A percentile compares a stretch with the other conserved stretches of the same genome.
phyloP scores from a whole-genome alignment of 2,797 vertebrate species.

The Nannoperca australis region DNA sequence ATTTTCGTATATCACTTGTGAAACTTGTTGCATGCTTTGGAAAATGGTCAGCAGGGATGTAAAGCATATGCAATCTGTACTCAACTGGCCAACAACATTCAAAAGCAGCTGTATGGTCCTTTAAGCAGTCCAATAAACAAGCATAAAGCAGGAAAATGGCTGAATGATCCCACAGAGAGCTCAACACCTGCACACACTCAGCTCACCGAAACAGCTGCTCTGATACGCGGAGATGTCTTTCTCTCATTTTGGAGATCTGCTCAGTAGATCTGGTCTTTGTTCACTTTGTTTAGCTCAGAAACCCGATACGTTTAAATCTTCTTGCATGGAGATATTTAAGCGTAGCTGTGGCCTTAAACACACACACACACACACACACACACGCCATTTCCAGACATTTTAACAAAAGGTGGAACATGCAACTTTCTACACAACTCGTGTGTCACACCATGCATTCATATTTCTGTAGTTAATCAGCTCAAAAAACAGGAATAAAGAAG shows the following conservation, averaged over 20 bases:
- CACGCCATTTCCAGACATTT: neutral
- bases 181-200: conserved; percentile 54
- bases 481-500: neutral
- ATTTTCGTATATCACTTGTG: neutral
- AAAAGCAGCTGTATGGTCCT: conserved; percentile 41
- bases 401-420: no score
- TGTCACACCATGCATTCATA: neutral
- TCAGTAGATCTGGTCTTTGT: conserved; percentile 5
- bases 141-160: conserved; percentile 44
- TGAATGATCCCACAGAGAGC: conserved; percentile 48
- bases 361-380: no score
- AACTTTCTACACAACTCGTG: neutral
- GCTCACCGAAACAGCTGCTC: conserved; percentile 41
- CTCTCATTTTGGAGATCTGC: neutral
- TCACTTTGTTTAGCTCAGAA: neutral
- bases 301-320: neutral
- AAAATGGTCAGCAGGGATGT: conserved; percentile 28
- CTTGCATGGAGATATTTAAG: neutral
- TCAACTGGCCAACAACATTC: conserved; percentile 40
- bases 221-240: neutral
- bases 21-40: no score
- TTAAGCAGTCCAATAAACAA: conserved; percentile 50
- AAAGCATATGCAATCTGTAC: conserved; percentile 20
- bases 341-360: neutral
- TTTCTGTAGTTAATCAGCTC: neutral